Base-by-base conservation (phyloP, 37 sponge, comb jelly and placozoan species). In the Corticium candelabrum region DNA sequence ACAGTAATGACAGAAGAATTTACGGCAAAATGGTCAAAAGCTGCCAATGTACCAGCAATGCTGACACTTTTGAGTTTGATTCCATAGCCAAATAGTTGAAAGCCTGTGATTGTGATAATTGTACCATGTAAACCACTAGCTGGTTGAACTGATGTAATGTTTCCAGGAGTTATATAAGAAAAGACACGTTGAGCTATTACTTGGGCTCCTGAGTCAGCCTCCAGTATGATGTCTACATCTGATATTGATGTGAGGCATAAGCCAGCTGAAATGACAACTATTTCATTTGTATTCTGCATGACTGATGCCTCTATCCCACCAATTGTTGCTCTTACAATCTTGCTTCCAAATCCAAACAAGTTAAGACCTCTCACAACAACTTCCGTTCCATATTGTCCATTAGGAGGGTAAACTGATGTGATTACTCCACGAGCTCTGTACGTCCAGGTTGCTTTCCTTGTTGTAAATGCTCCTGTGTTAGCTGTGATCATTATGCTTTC, bases 341-440 rank as follows among this genome's bases (percentile, higher is more conserved):
- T 40, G 11, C 5, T 39, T 15, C 86, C 86, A 37, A 37, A 78
- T 34, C 84, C 84, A 40, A 76, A 69, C 40, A 91, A 74, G 29
- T 88, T 80, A 1, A 27, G 37, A 0, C 92, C 92, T 0, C 38
- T 74, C 3, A 91, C 40, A 7, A 71, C 85, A 33, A 91, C 43
- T 15, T 34, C 31, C 3, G 86, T 83, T 30, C 92, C 92, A 27
- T 68, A 57, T 41, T 79, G 69, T 0, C 92, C 92, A 27, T 15
- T 37, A 1, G 31, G 33, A 30, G 92, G 92, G 40, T 77, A 83
- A 69, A 91, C 77, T 4, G 29, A 40, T n/a, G 82, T 79, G 35
- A 91, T 88, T 11, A 40, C 40, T 0, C 92, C 92, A 3, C 82
- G 72, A 2, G 4, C 78, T 50, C 62, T 50, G 21, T 50, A 50